These are phyloP conservation scores for Pampusana beccarii DNA, from an alignment of 2,113 vertebrate genomes.

Conservation along the genomic window DNA sequence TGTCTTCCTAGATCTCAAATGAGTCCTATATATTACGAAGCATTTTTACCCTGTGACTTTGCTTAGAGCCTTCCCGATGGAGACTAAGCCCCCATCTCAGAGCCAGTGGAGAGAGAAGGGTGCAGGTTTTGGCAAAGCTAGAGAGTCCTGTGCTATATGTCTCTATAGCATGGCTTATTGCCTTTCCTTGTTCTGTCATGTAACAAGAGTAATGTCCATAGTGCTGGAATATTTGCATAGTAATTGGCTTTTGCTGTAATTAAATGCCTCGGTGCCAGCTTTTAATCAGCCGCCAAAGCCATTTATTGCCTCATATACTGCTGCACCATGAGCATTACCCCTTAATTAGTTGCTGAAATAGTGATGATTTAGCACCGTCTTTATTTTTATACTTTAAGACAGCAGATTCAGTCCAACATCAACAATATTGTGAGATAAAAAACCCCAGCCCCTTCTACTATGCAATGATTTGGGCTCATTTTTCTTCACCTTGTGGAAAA, in stretches of 20 bases:
- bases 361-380: constrained; percentile 73
- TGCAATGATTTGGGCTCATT: neutral
- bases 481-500: constrained; percentile 13
- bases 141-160: neutral
- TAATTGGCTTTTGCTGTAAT: constrained; percentile 66
- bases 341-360: constrained; percentile 77
- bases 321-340: constrained; percentile 63
- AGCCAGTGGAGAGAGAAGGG: neutral
- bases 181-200: neutral
- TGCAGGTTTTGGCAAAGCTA: neutral
- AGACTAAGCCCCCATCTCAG: neutral
- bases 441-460: constrained; percentile 27
- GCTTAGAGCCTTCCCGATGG: neutral
- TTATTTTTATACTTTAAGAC: constrained; percentile 69
- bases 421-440: constrained; percentile 63
- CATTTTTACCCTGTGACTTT: neutral
- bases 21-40: neutral
- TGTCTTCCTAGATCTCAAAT: neutral
- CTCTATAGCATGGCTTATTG: neutral
- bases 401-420: constrained; percentile 63
- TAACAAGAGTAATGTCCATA: constrained; percentile 7
- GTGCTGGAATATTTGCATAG: neutral
- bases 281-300: constrained; percentile 73
- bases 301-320: constrained; percentile 72
- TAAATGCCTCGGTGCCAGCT: constrained; percentile 57